Evolutionary conservation across 2,113 vertebrate species (phyloP), one percentile per base, ranked within the genome.

Genomic region (Bolborhynchus lineola): DNA sequence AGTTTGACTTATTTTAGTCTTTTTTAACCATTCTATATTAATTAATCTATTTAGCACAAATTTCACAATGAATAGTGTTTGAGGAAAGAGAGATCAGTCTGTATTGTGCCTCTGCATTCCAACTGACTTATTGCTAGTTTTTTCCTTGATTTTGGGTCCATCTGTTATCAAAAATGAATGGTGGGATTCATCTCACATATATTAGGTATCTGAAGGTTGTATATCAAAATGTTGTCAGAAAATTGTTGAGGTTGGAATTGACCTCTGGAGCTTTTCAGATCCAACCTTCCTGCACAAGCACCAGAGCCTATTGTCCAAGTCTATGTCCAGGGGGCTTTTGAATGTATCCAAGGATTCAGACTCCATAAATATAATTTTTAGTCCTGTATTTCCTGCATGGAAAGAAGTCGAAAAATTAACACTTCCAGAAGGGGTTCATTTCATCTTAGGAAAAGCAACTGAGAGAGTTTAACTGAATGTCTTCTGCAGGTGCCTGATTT

Each of bases 261-360:
- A 52, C 47, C 15, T 76, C 39, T 55, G 33, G 28, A 52, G 8
- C 6, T 57, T 83, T 24, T 64, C 25, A 52, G 35, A 64, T 60
- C 39, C 47, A 86, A 6, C 16, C 3, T 10, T 49, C 1, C 28
- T 74, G 44, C 14, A 47, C 59, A 69, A 80, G 4, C 2, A 0
- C 37, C 29, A 20, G 18, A 49, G 7, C 10, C 0, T 0, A 8
- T 60, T 69, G 12, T 59, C 17, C 23, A 29, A 13, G 10, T 60
- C 14, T 57, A 7, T 69, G 53, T 77, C 16, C 35, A 37, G 14
- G 2, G 5, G 2, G 11, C 29, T 81, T 91, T 83, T 75, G 13
- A 63, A 42, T 24, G 3, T 62, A 23, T 33, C 3, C 20, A 33
- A 16, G 28, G 26, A 19, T 80, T 29, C 37, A 41, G 19, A 11